Evolutionary conservation across 1,140 invertebrate species (phyloP).

Genomic region (Trichonephila inaurata): DNA sequence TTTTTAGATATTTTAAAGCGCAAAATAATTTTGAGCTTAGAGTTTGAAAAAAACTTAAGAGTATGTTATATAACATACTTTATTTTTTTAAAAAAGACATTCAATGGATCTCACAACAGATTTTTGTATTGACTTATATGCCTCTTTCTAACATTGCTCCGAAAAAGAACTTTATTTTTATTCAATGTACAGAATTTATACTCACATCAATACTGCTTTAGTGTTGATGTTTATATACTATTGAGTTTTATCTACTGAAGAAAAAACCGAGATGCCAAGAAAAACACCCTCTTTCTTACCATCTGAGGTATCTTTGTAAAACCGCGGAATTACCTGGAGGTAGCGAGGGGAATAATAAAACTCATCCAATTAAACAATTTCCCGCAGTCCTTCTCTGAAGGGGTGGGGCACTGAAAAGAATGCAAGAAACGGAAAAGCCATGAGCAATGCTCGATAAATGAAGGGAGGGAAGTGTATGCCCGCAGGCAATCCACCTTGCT

Average conservation of each 20-base stretch:
- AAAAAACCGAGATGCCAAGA: too few relatives aligned
- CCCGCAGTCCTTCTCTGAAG: conserved; percentile 22
- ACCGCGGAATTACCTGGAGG: background rate
- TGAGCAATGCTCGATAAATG: background rate
- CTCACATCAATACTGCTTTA: background rate
- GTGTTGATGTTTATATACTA: background rate
- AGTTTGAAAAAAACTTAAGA: too few relatives aligned
- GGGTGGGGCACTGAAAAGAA: conserved; percentile 51
- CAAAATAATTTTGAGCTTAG: too few relatives aligned
- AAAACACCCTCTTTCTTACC: too few relatives aligned
- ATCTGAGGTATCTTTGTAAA: background rate
- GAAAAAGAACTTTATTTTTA: too few relatives aligned
- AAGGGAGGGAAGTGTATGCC: background rate
- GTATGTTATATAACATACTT: too few relatives aligned
- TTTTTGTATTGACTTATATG: too few relatives aligned
- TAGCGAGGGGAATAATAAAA: conserved; percentile 44
- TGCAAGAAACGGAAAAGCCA: conserved; percentile 57
- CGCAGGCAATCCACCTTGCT: conserved; percentile 42
- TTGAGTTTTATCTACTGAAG: background rate
- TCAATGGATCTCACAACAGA: too few relatives aligned
- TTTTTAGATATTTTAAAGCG: too few relatives aligned
- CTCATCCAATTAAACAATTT: conserved; percentile 73
- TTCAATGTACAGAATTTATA: background rate
- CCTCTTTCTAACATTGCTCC: too few relatives aligned
- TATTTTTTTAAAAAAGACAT: too few relatives aligned